Evolutionary conservation across 1,140 invertebrate species (phyloP).

Genomic region (Cardiocondyla obscurior): DNA sequence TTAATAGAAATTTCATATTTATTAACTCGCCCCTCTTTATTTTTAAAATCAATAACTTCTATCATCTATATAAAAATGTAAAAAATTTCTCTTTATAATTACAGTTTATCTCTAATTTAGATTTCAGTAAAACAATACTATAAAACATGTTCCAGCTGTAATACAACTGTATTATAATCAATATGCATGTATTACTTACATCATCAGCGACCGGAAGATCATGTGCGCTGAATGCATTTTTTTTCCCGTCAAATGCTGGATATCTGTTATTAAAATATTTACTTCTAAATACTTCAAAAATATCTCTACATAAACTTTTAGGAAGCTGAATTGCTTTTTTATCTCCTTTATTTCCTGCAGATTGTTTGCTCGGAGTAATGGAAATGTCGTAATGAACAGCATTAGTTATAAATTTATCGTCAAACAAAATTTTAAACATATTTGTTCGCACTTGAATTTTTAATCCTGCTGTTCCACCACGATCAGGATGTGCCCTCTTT

Average conservation of each 20-base stretch:
- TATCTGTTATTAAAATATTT: constrained; percentile 71
- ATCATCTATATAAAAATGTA: background rate
- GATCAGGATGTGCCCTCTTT: constrained; percentile 49
- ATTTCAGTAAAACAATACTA: constrained; percentile 12
- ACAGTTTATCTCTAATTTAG: background rate
- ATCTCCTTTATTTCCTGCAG: background rate
- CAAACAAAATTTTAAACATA: constrained; percentile 84
- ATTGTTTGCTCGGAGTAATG: constrained; percentile 81
- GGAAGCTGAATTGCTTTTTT: background rate
- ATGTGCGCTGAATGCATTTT: constrained; percentile 85
- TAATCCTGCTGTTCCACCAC: constrained; percentile 81
- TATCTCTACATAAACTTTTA: constrained; percentile 78
- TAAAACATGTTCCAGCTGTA: background rate
- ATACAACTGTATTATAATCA: background rate
- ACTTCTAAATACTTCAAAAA: constrained; percentile 74
- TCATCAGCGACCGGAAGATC: constrained; percentile 68
- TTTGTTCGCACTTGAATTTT: constrained; percentile 84
- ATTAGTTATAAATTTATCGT: constrained; percentile 75
- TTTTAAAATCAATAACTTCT: constrained; percentile 50
- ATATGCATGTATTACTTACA: constrained; percentile 61
- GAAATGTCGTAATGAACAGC: constrained; percentile 85
- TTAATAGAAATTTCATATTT: constrained; percentile 86
- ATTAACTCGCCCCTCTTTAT: constrained; percentile 78
- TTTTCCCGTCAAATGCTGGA: constrained; percentile 90
- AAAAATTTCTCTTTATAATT: background rate